Base-by-base conservation (phyloP, 2,797 vertebrate species). In the Eulemur mongoz region DNA sequence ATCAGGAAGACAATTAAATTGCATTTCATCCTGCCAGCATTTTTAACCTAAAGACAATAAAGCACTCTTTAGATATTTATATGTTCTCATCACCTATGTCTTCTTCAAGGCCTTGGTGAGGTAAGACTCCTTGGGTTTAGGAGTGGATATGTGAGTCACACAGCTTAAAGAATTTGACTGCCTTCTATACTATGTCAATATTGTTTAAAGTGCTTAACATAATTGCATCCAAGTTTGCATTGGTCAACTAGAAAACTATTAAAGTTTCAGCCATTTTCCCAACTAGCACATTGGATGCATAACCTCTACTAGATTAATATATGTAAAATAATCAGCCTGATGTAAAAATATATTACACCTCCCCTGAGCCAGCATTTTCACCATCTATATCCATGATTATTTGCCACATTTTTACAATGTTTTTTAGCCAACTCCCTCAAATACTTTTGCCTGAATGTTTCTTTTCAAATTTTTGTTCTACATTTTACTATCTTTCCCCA, bases 1-100 rank as follows among this genome's bases (percentile, higher is more conserved):
- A 65, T 87, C 63, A 81, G n/a, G 18, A 72, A 87, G 50, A 25
- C 65, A 83, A 48, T 95, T 84, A 93, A 93, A 89, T 89, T 75
- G 11, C 38, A 87, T 86, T 89, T 95, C 50, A 75, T 86, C 7
- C 15, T 82, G 65, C 43, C 43, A 90, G 14, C n/a, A 30, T 75
- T 94, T 40, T 38, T 94, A 45, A n/a, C 63, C 61, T 82, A 93
- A 63, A 90, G 72, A 30, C 30, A 89, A 12, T 78, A 91, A 82
- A 57, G 10, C 14, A 91, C 17, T 93, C 63, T 93, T 79, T 48
- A 76, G 57, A 50, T 85, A 59, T 76, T 35, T 86, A 20, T 89
- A 18, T 90, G 45, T 80, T 93, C 25, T 61, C 20, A 75, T 93
- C 25, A 32, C n/a, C 32, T 73, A 2, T 43, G 72, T 92, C 63